Base-by-base conservation (phyloP, 2,797 vertebrate genomes). In the Thaleichthys pacificus region DNA sequence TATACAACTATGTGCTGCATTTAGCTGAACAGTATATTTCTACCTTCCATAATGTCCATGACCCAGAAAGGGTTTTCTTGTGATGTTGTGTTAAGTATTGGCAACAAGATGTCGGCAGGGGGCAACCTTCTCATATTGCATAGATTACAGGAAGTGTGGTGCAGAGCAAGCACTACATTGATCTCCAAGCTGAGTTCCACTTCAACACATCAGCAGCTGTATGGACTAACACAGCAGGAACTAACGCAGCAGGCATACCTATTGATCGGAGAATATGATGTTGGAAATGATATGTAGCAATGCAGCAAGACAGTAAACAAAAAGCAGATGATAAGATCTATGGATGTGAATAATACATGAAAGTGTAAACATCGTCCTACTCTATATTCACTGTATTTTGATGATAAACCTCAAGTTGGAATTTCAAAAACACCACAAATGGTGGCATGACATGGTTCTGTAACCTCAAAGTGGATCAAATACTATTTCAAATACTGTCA, bases 71-170 rank as follows among this genome's bases (percentile, higher is more conserved):
- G 11, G 3, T 3, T 47, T 42, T 7, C 38, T 12, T 14, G 9
- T 12, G 42, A 47, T 47, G 42, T 47, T 47, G 3, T 66, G 71
- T 32, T 70, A 54, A 72, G 70, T 72, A 78, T 86, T 70, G 28
- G 71, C 79, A 77, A 67, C 66, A 70, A 73, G 56, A 72, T 83
- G 90, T 90, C 90, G 91, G 88, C 89, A 92, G 90, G 90, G 90
- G 89, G 90, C 90, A 91, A 90, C 91, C 89, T 91, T 91, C 85
- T 88, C 90, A 87, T 87, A 90, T 88, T 85, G 83, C 80, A 78
- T 77, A 61, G 69, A 70, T 71, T 66, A 66, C 65, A 51, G 22
- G 57, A 21, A 38, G 30, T 22, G n/a, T 42, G 19, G 32, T 22
- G 62, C 3, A 64, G 77, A 70, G 72, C 74, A 75, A 71, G 66